Evolutionary conservation across 1,140 invertebrate genomes (phyloP).

Genomic region (Oryctes rhinoceros): DNA sequence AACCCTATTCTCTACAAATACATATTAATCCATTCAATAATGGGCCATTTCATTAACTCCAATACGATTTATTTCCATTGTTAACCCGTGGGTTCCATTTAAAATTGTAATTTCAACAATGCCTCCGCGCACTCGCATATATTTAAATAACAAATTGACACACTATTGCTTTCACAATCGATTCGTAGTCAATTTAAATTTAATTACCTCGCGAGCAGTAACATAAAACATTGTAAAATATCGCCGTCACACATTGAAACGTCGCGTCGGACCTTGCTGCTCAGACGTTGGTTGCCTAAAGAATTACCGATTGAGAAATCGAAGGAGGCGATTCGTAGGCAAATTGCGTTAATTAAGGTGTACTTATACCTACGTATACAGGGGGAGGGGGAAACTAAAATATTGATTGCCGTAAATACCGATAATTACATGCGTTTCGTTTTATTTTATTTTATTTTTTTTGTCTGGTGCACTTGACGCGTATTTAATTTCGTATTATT

Average conservation of each 20-base stretch:
- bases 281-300: neutral
- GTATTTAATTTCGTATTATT: neutral
- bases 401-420: neutral
- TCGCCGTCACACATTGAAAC: neutral
- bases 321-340: neutral
- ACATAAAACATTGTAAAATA: neutral
- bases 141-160: conserved; percentile 11
- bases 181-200: conserved; percentile 6
- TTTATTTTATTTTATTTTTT: neutral
- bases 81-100: neutral
- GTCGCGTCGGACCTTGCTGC: neutral
- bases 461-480: neutral
- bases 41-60: neutral
- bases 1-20: too few relatives aligned
- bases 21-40: neutral
- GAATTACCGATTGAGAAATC: neutral
- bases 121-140: neutral
- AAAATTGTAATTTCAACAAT: conserved; percentile 12
- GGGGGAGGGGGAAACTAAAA: neutral
- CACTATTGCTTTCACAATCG: conserved; percentile 5
- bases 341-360: neutral
- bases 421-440: neutral
- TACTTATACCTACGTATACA: neutral
- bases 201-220: neutral
- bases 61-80: neutral